Base-by-base conservation (phyloP, 2,113 vertebrate species). In the Clarias batrachus region DNA sequence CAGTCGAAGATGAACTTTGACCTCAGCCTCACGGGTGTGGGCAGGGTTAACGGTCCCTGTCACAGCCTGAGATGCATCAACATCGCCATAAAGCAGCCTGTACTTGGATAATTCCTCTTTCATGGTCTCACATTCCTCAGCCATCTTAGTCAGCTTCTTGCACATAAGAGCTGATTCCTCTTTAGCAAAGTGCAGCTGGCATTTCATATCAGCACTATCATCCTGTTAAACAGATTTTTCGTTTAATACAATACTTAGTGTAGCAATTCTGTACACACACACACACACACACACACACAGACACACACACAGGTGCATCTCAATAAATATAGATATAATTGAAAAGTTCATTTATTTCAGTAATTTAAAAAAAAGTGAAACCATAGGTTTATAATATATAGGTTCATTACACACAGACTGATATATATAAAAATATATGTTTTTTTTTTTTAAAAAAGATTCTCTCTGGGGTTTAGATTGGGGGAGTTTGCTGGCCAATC, bases 131-230 rank as follows among this genome's bases (percentile, higher is more conserved):
- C 96, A 97, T 86, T 99, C 98, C 82, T 96, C 96, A 81, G 96
- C 97, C 87, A 98, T 93, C 92, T 97, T 98, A 83, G 97, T 96
- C 90, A 99, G 96, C 94, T 99, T 99, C 94, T 98, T 99, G 93
- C 98, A 99, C 97, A 99, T 99, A 88, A 99, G 95, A 30, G 97
- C 94, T 0, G 97, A 97, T 91, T 99, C 98, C 87, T 99, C 98
- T 94, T 98, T 99, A 79, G 97, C 98, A 82, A 99, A 99, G 92
- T 99, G 97, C 85, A 99, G 95, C 90, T 99, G 98, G 93, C 97
- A 99, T 93, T 96, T 97, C 59, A 99, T 94, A 90, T 99, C 98
- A 0, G 96, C 93, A 0, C 94, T 97, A 95, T 99, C 98, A 91
- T 99, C 98, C 98, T 99, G 91, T 21, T 52, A 13, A 73, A 56